These are phyloP conservation scores for Apotomis capreana DNA, from an alignment of 2,888 invertebrate species.

Conservation along the genomic window DNA sequence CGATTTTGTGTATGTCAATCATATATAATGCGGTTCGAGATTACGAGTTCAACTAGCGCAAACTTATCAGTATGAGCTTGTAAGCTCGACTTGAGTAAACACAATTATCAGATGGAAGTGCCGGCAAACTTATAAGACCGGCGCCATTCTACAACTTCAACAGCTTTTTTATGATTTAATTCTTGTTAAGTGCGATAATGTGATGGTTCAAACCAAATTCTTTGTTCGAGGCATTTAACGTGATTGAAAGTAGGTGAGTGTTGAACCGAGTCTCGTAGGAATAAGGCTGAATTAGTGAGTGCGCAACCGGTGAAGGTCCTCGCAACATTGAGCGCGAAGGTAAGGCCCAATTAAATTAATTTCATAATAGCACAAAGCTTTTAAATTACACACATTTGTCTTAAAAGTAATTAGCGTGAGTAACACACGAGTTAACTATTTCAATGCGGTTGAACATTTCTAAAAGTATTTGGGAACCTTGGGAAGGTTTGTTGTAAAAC, in stretches of 20 bases:
- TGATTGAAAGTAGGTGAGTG: conserved; percentile 77
- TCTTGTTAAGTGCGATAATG: conserved; percentile 39
- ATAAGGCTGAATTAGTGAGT: conserved; percentile 51
- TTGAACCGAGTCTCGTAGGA: conserved; percentile 56
- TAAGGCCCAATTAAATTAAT: conserved; percentile 69
- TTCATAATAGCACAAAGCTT: conserved; percentile 57
- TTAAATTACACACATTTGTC: conserved; percentile 53
- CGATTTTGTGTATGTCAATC: not conserved
- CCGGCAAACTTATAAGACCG: conserved; percentile 26
- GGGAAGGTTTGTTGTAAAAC: conserved; percentile 15
- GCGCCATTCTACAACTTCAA: conserved; percentile 1
- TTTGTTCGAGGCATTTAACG: conserved; percentile 69
- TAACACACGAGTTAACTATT: conserved; percentile 36
- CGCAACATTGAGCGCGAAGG: conserved; percentile 75
- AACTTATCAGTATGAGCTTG: conserved; percentile 19
- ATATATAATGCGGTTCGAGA: not conserved
- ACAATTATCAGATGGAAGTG: conserved; percentile 29
- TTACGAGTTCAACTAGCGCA: not conserved
- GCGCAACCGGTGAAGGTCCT: conserved; percentile 52
- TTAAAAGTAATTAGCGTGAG: conserved; percentile 46
- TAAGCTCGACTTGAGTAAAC: conserved; percentile 16
- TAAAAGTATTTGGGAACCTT: conserved; percentile 15
- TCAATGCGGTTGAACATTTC: conserved; percentile 24
- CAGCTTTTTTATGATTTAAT: conserved; percentile 23
- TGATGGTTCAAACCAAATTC: conserved; percentile 59